These are phyloP conservation scores for Phodopus roborovskii DNA, from an alignment of 2,113 vertebrate genomes.

Conservation along the genomic window DNA sequence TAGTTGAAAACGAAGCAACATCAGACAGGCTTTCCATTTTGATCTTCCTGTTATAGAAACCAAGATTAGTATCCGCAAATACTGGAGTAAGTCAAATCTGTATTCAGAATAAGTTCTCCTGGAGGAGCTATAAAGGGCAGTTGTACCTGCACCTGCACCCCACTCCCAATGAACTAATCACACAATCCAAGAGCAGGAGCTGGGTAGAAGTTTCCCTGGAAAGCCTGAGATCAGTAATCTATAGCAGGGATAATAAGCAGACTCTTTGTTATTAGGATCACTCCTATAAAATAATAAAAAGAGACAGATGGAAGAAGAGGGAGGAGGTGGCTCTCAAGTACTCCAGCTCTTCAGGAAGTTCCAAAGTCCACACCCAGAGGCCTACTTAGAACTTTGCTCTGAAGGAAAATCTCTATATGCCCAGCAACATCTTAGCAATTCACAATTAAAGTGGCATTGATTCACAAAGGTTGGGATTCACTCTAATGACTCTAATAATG, in stretches of 20 bases:
- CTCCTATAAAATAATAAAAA: background rate
- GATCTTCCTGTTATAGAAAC: slow-evolving; percentile 29
- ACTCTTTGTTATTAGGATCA: slow-evolving; percentile 32
- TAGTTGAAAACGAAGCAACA: slow-evolving; percentile 77
- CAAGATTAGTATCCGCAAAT: slow-evolving; percentile 48
- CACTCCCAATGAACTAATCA: background rate
- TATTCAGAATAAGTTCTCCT: background rate
- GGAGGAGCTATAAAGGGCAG: background rate
- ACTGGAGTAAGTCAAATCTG: background rate
- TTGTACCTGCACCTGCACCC: background rate
- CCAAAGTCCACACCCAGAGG: slow-evolving; percentile 6
- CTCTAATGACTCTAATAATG: background rate
- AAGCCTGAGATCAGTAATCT: background rate
- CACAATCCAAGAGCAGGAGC: background rate
- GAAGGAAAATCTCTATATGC: background rate
- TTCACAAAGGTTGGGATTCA: background rate
- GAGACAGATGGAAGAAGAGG: background rate
- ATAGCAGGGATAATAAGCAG: background rate
- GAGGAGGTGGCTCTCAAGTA: background rate
- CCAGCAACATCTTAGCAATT: background rate
- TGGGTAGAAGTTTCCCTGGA: background rate
- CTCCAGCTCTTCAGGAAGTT: background rate
- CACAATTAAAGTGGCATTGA: background rate
- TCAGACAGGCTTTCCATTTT: slow-evolving; percentile 81
- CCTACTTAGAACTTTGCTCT: background rate